Percentiles rank a stretch among this genome's conserved stretches.
phyloP scores from a whole-genome alignment of 2,797 vertebrate genomes.

The Nyctibius grandis region DNA sequence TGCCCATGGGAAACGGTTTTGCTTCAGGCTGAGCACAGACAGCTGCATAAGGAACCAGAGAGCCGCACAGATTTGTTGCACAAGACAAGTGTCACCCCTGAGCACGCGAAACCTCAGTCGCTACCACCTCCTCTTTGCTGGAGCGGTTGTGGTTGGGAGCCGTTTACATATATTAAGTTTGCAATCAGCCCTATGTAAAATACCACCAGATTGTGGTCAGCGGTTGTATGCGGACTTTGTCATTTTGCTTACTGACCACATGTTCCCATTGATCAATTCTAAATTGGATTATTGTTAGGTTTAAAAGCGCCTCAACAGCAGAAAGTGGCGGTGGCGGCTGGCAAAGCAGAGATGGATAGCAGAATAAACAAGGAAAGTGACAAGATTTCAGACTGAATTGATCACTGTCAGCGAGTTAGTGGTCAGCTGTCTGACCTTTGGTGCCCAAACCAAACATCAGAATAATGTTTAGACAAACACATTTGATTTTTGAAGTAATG shows the following conservation, averaged over 20 bases:
- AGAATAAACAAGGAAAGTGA: constrained; percentile 80
- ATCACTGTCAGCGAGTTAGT: constrained; percentile 82
- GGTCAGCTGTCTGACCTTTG: constrained; percentile 80
- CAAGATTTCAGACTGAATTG: constrained; percentile 77
- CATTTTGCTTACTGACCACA: constrained; percentile 85
- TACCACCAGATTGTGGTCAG: constrained; percentile 70
- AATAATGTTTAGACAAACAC: constrained; percentile 88
- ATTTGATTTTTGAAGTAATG: constrained; percentile 86
- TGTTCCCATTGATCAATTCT: constrained; percentile 84
- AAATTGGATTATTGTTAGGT: constrained; percentile 89
- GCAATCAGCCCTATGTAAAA: not conserved
- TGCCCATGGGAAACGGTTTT: not conserved
- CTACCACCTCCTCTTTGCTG: not conserved
- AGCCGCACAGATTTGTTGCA: not conserved
- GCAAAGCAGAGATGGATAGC: constrained; percentile 79
- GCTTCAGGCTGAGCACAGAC: fast-evolving
- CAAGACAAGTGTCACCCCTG: not conserved
- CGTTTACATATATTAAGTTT: constrained; percentile 29
- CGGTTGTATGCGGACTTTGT: constrained; percentile 71
- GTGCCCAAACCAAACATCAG: constrained; percentile 78
- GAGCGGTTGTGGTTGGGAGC: not conserved
- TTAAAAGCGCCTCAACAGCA: constrained; percentile 88
- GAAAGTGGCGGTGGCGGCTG: constrained; percentile 79
- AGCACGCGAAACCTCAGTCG: not conserved
- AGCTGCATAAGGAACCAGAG: not conserved